Evolutionary conservation across 2,113 vertebrate genomes (phyloP), one percentile per base, ranked within the genome.

Genomic region (Oryzias javanicus): DNA sequence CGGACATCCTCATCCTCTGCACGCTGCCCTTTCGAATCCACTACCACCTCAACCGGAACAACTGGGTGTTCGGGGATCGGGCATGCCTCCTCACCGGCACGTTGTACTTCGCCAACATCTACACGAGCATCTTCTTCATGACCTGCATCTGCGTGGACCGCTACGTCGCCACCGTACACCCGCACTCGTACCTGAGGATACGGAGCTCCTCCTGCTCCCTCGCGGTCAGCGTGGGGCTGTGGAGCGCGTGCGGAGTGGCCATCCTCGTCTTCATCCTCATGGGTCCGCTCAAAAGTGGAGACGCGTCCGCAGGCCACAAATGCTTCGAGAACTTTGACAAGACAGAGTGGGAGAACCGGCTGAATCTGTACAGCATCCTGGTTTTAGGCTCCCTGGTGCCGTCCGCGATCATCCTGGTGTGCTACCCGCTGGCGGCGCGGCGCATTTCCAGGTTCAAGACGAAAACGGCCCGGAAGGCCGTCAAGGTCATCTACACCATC

Each of bases 61-160:
- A 89, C 18, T 96, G 95, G 94, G 2, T 71, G 22, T 95, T 94
- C 0, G 93, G 92, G 0, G 88, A 89, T 1, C 0, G 65, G 0
- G 50, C 85, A 1, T 96, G 94, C 50, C 56, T 82, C 0, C 0
- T 94, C 17, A 85, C 83, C 0, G 92, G 93, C 10, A 81, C 73
- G 0, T 1, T 95, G 1, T 93, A 83, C 81, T 90, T 76, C 4
- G 55, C 90, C 58, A 94, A 93, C 84, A 81, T 88, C 69, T 93
- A 92, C 56, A 73, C 94, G 6, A 95, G 93, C 86, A 84, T 91
- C 0, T 88, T 83, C 42, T 93, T 96, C 53, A 91, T 94, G 76
- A 86, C 89, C 13, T 94, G 93, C 10, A 90, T 95, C 20, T 92
- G 91, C 0, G 42, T 90, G 1, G 93, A 96, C 24, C 87, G 91